These are phyloP conservation scores for Cryptophagus acutangulus DNA, from an alignment of 2,888 invertebrate species.

Conservation along the genomic window DNA sequence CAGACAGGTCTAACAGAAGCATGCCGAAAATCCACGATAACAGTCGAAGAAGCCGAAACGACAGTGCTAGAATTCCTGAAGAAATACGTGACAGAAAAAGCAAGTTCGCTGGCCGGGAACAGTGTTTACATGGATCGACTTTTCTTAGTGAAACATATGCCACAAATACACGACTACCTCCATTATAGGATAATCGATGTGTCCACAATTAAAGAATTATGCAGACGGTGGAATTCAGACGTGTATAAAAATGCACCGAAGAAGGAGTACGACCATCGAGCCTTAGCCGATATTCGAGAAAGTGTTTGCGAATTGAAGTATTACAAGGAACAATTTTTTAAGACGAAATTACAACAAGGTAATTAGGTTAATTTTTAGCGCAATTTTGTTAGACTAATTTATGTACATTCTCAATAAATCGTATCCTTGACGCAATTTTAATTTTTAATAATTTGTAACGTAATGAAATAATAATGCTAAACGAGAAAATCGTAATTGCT, in stretches of 20 bases:
- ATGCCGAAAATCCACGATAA: slow-evolving; percentile 63
- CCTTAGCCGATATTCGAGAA: slow-evolving; percentile 79
- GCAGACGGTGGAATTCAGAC: slow-evolving; percentile 69
- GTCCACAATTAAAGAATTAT: slow-evolving; percentile 81
- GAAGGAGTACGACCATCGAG: slow-evolving; percentile 66
- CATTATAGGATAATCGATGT: slow-evolving; percentile 93
- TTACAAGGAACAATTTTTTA: slow-evolving; percentile 67
- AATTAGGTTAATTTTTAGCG: too few relatives aligned
- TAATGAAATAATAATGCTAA: too few relatives aligned
- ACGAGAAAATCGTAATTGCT: too few relatives aligned
- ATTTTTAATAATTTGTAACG: too few relatives aligned
- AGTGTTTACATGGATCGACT: slow-evolving; percentile 79
- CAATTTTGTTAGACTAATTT: too few relatives aligned
- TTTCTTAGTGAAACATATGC: slow-evolving; percentile 82
- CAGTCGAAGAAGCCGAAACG: slow-evolving; percentile 64
- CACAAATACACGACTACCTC: slow-evolving; percentile 67
- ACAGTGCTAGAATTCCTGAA: slow-evolving; percentile 67
- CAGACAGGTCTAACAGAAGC: slow-evolving; percentile 78
- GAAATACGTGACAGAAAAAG: slow-evolving; percentile 52
- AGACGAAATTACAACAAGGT: slow-evolving; percentile 27
- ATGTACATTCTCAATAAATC: too few relatives aligned
- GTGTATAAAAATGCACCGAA: slow-evolving; percentile 54
- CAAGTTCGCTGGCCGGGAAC: slow-evolving; percentile 82
- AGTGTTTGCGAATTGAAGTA: slow-evolving; percentile 78
- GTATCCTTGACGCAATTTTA: too few relatives aligned